Base-by-base conservation (phyloP, 2,113 vertebrate species). In the Pleuronectes platessa region DNA sequence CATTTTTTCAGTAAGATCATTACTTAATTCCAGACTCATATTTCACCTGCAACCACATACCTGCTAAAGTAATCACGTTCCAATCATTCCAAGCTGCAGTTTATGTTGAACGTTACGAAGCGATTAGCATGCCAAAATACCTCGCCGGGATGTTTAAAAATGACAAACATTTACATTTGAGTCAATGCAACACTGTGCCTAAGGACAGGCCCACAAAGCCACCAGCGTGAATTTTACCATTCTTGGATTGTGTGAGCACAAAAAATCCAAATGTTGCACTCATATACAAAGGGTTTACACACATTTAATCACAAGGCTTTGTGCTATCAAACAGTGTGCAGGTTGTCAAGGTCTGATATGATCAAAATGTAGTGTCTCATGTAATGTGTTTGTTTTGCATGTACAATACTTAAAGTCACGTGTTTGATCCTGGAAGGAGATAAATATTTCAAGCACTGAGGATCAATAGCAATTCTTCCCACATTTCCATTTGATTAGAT, bases 381-480 rank as follows among this genome's bases (percentile, higher is more conserved):
- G 54, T 20, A 24, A 37, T 59, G 60, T 67, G 42, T 53, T 63
- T 62, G 60, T 26, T 18, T 35, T 51, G 18, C 3, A 1, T 76
- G 54, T 42, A 15, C 6, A 3, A 20, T 67, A 49, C 53, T 51
- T 60, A 49, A 31, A 54, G 27, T 26, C 20, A 55, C 12, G 4
- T 51, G 42, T 68, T 71, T 76, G 40, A 71, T 54, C 63, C 27
- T 18, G 27, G 26, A 15, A 53, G 23, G n/a, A 45, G 27, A 73
- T 62, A 64, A 21, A 56, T 47, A 68, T 72, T 81, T 71, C 31
- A 53, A 42, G 63, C 58, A 77, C 45, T 68, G n/a, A 31, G 26
- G 62, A 76, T 81, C 63, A 20, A 74, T 61, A 68, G 45, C 31
- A 79, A 66, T 63, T n/a, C 18, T 54, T 20, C 18, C 51, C 5